Base-by-base conservation (phyloP, 1,140 invertebrate genomes). In the Polypedilum pembai region DNA sequence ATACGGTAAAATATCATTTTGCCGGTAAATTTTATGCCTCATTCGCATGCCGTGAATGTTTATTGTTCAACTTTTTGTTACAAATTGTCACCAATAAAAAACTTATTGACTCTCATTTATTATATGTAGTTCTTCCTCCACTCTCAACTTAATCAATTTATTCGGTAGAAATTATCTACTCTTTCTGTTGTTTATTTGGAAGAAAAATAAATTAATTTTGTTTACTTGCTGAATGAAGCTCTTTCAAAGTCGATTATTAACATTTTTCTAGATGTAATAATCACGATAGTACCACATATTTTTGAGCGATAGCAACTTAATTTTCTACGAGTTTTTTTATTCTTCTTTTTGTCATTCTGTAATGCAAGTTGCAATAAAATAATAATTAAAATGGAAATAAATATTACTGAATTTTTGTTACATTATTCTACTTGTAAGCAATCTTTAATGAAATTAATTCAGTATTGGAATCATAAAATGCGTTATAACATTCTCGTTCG, bases 51-150 rank as follows among this genome's bases (percentile, higher is more conserved):
- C 20, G 65, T 69, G 65, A 21, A 18, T 33, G 24, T n/a, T 69
- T 69, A 69, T 69, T 69, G 65, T 69, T 69, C 65, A 69, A 20
- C 20, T 21, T 20, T 69, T 18, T 20, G 65, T 69, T 69, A 69
- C 65, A 69, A 69, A 69, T 69, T 69, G 65, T 69, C 65, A 69
- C 65, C 65, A 69, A 69, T 69, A 69, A 69, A 69, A 69, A 69
- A 20, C 65, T 69, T 18, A 69, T 69, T 18, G 18, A 18, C 8
- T n/a, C 65, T 21, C 17, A 69, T 69, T 69, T 18, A 20, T 69
- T 21, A 10, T 69, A 21, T 69, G n/a, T 69, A 18, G 7, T 66
- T 66, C 63, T 66, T 66, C 20, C 17, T 18, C 17, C 20, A 21
- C 1, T 69, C 17, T 33, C 2, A n/a, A 56, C 45, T n/a, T 12